Evolutionary conservation across 2,113 vertebrate genomes (phyloP).

Genomic region (Alexandromys fortis): DNA sequence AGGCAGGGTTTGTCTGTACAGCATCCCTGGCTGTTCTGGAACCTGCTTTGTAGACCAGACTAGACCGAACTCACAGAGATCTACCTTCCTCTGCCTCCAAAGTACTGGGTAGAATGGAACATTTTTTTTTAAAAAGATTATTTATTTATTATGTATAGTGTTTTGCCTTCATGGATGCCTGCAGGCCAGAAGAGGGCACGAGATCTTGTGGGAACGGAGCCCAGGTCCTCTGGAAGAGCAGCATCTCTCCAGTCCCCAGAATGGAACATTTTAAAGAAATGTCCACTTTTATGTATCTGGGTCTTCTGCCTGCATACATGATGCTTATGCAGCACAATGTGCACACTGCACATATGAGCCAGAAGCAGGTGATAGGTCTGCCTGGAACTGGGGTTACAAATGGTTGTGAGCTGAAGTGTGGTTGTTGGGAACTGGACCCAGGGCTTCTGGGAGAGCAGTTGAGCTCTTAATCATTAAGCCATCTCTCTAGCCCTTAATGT

Average conservation of each 20-base stretch:
- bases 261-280: background rate
- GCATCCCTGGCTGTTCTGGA: too few species aligned
- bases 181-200: too few species aligned
- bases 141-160: too few species aligned
- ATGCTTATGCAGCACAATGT: background rate
- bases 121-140: too few species aligned
- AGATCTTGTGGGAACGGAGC: too few species aligned
- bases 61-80: too few species aligned
- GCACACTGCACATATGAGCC: background rate
- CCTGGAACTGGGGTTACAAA: background rate
- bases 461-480: background rate
- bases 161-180: too few species aligned
- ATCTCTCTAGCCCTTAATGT: background rate
- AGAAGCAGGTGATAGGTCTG: background rate
- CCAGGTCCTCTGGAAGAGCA: too few species aligned
- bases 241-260: background rate
- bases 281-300: background rate
- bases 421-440: background rate
- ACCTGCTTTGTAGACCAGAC: too few species aligned
- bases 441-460: background rate
- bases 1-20: too few species aligned
- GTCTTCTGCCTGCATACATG: background rate
- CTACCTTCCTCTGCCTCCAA: too few species aligned
- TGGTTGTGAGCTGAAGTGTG: background rate
- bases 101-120: too few species aligned